Base-by-base conservation (phyloP, 2,888 invertebrate species). In the Tetranychus truncatus region DNA sequence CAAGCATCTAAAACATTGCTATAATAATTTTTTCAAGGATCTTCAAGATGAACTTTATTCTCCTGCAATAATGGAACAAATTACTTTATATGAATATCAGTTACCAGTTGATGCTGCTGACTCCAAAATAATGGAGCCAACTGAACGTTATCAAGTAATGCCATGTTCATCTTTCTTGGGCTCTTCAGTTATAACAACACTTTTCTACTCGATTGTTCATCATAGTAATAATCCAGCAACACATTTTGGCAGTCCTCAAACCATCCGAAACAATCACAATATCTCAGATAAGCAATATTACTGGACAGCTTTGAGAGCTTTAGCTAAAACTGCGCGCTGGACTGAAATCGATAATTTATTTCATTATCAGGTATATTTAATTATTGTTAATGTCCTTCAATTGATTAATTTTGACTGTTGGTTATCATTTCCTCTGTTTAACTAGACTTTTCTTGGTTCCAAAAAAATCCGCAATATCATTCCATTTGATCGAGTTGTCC, bases 191-290 rank as follows among this genome's bases (percentile, higher is more conserved):
- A 75, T 78, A 6, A 21, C 71, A 20, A 76, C 78, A 1, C 75
- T 79, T 6, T 45, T 73, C 66, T 78, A 78, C 74, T 77, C 75
- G 66, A 75, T 71, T 69, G 21, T 75, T n/a, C 76, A 78, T 74
- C 77, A 78, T 72, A 77, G 72, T 66, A n/a, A 71, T 21, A 66
- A 76, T 24, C 69, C 75, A 11, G 78, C 74, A 11, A 79, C 77
- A 45, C 74, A 76, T 66, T 77, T 79, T 20, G 77, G 77, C n/a
- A 76, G 77, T 67, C 79, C 78, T 21, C 34, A 71, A 66, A 72
- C 74, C n/a, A 45, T 79, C 8, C 45, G 72, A 11, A 79, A 78
- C 66, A 66, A 46, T 18, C 77, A 76, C 74, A 65, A 75, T 21
- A 46, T 79, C 11, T 75, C 66, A 15, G 77, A 78, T 20, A 75